phyloP scores from a whole-genome alignment of 2,888 invertebrate genomes.

The Acronicta psi region DNA sequence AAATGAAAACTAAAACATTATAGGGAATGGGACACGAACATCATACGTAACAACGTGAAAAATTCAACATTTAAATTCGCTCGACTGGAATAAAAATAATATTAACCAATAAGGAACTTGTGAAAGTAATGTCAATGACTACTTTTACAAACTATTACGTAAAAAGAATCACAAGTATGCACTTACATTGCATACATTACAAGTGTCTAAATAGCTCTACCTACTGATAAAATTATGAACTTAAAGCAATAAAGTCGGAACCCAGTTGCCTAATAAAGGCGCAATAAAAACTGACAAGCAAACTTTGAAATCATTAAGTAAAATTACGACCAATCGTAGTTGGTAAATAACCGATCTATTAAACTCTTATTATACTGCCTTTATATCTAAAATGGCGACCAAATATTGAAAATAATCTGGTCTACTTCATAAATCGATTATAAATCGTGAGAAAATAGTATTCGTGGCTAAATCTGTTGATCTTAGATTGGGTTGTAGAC shows the following conservation, averaged over 20 bases:
- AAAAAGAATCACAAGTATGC: constrained; percentile 17
- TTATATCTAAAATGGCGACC: constrained; percentile 18
- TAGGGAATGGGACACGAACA: too few species aligned
- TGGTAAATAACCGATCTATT: constrained; percentile 20
- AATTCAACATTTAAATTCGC: background rate
- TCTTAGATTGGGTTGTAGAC: constrained; percentile 3
- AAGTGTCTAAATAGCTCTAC: too few species aligned
- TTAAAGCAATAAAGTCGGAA: constrained; percentile 7
- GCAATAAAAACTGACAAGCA: constrained; percentile 8
- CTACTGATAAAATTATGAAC: constrained; percentile 6
- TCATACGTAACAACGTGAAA: background rate
- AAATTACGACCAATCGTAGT: constrained; percentile 18
- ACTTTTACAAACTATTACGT: constrained; percentile 14
- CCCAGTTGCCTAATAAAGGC: constrained; percentile 13
- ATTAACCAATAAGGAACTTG: constrained; percentile 13
- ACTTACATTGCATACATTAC: constrained; percentile 1
- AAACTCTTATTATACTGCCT: constrained; percentile 19
- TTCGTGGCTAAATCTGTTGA: background rate
- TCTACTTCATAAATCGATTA: constrained; percentile 22
- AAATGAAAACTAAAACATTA: too few species aligned
- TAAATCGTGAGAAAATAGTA: constrained; percentile 42
- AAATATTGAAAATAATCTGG: constrained; percentile 33
- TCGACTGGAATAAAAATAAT: background rate
- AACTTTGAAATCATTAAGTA: constrained; percentile 14
- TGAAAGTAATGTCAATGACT: constrained; percentile 17